phyloP scores from a whole-genome alignment of 2,113 vertebrate species.

The Electrona antarctica region DNA sequence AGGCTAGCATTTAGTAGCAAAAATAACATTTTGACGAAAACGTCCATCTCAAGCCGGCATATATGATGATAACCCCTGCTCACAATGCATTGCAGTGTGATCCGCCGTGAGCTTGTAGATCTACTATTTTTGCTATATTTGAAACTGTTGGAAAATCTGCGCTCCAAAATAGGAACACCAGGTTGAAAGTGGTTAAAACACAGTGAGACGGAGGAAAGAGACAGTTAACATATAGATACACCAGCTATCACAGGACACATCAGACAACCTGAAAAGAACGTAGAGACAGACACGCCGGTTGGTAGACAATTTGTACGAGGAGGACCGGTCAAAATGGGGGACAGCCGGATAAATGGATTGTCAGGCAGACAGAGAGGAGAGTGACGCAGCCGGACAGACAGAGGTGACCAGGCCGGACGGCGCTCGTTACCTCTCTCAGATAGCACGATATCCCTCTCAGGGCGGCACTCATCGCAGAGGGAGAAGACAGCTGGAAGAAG shows the following conservation, averaged over 20 bases:
- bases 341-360: neutral
- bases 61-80: too few species aligned
- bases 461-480: slow-evolving; percentile 86
- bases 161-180: too few species aligned
- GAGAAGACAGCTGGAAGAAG: slow-evolving; percentile 82
- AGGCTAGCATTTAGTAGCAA: too few species aligned
- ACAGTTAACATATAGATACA: too few species aligned
- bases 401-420: neutral
- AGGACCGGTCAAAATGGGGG: neutral
- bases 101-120: too few species aligned
- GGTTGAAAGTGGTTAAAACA: too few species aligned
- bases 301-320: neutral
- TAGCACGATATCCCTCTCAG: slow-evolving; percentile 91
- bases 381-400: slow-evolving; percentile 16
- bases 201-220: too few species aligned
- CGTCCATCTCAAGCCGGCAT: too few species aligned
- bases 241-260: slow-evolving; percentile 11
- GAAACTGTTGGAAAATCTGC: too few species aligned
- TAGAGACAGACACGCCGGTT: neutral
- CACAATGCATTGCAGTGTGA: too few species aligned
- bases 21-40: too few species aligned
- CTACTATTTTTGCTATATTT: too few species aligned
- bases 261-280: slow-evolving; percentile 33
- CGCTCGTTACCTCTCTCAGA: slow-evolving; percentile 84
- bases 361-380: neutral